A percentile compares a stretch with the other conserved stretches of the same genome.
These are phyloP conservation scores for Adelges cooleyi DNA, from an alignment of 1,140 invertebrate genomes.

Conservation along the genomic window DNA sequence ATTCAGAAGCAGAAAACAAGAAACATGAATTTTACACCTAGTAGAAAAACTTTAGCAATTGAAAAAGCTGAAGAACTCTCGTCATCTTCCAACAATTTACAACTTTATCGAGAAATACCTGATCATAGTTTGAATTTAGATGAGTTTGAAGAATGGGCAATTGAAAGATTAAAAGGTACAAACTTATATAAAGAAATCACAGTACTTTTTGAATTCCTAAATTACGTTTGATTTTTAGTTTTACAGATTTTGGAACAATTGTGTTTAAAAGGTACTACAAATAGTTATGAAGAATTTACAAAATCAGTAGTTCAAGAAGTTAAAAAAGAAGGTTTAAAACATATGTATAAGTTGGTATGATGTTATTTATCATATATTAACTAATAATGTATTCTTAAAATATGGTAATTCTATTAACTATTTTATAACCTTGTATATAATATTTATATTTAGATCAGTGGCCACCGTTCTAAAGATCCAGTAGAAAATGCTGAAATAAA, in stretches of 20 bases:
- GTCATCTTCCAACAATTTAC: conserved; percentile 57
- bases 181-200: neutral
- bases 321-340: conserved; percentile 54
- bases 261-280: conserved; percentile 45
- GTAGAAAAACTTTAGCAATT: neutral
- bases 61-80: neutral
- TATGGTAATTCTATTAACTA: neutral
- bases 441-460: conserved; percentile 31
- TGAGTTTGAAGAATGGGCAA: conserved; percentile 77
- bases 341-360: conserved; percentile 41
- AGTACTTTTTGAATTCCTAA: no score
- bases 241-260: conserved; percentile 61
- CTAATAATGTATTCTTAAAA: no score
- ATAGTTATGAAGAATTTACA: conserved; percentile 60
- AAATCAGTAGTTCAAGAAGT: conserved; percentile 55
- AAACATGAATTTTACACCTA: conserved; percentile 18
- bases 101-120: conserved; percentile 72
- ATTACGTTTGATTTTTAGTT: conserved; percentile 42
- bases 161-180: conserved; percentile 67
- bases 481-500: conserved; percentile 53
- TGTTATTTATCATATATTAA: neutral
- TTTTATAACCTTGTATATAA: neutral
- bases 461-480: conserved; percentile 42
- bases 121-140: conserved; percentile 55
- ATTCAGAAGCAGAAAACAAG: no score